Percentiles rank a stretch among this genome's conserved stretches.
Conservation (phyloP, 92 coral and sea anemone species). For the Virgularia gustaviana region DNA sequence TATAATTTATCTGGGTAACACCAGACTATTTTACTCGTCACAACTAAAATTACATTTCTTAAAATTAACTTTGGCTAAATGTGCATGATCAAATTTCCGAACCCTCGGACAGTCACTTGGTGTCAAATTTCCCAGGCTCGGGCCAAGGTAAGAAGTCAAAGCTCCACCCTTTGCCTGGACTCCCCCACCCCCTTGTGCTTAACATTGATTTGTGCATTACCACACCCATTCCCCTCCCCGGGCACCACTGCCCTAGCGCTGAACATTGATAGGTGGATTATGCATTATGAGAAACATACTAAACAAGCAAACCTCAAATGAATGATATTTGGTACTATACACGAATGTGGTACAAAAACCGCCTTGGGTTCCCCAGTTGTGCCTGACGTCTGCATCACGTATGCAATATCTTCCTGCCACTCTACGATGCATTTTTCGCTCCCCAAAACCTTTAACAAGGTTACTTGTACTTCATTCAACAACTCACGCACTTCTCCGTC, state of each 20-base stretch:
- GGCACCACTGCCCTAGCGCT: background rate
- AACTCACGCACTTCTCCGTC: background rate
- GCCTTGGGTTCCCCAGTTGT: constrained; percentile 88
- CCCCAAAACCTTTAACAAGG: background rate
- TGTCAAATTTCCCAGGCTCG: no score
- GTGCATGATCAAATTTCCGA: no score
- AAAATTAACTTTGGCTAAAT: no score
- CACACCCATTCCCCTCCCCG: background rate
- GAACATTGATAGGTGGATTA: background rate
- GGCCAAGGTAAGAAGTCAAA: no score
- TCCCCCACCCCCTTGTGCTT: no score
- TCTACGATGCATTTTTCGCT: constrained; percentile 3
- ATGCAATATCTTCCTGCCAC: constrained; percentile 51
- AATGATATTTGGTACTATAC: constrained; percentile 75
- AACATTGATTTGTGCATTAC: background rate
- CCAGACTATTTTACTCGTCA: no score
- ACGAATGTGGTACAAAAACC: constrained; percentile 77
- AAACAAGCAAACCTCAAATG: constrained; percentile 52
- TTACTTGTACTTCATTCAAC: background rate
- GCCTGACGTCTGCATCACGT: constrained; percentile 94
- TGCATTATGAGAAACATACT: background rate
- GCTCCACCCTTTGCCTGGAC: no score
- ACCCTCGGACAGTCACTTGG: no score
- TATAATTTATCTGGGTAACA: no score
- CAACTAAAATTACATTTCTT: no score